Conservation (phyloP, 92 coral and sea anemone genomes). For the Desmophyllum pertusum region DNA sequence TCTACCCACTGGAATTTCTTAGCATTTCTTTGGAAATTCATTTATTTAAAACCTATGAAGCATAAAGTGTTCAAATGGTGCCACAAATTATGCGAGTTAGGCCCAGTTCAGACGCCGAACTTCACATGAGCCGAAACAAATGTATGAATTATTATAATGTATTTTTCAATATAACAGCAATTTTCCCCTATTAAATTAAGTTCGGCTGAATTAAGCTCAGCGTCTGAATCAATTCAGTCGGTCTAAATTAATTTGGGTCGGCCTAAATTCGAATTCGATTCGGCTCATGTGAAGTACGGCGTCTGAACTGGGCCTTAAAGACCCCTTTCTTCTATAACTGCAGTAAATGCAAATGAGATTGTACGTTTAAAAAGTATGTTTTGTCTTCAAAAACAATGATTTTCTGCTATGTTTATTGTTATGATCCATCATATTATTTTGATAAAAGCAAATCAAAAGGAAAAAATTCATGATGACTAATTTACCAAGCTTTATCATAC, state of each 20-base stretch:
- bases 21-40: neutral
- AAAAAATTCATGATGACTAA: neutral
- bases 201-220: no score
- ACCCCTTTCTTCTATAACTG: neutral
- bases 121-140: no score
- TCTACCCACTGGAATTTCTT: neutral
- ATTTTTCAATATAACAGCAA: no score
- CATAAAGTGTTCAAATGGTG: neutral
- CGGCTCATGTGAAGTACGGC: no score
- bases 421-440: neutral
- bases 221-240: no score
- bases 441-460: conserved; percentile 5
- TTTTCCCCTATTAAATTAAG: no score
- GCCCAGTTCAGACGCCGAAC: no score
- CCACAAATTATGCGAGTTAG: neutral
- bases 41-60: neutral
- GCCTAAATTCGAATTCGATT: no score
- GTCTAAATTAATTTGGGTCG: no score
- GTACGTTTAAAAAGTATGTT: neutral
- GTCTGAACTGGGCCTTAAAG: no score
- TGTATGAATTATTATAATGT: no score
- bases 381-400: neutral
- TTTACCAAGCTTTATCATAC: neutral
- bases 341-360: neutral
- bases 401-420: neutral